These are phyloP conservation scores for Mormoops blainvillei DNA, from an alignment of 2,113 vertebrate species.

Conservation along the genomic window DNA sequence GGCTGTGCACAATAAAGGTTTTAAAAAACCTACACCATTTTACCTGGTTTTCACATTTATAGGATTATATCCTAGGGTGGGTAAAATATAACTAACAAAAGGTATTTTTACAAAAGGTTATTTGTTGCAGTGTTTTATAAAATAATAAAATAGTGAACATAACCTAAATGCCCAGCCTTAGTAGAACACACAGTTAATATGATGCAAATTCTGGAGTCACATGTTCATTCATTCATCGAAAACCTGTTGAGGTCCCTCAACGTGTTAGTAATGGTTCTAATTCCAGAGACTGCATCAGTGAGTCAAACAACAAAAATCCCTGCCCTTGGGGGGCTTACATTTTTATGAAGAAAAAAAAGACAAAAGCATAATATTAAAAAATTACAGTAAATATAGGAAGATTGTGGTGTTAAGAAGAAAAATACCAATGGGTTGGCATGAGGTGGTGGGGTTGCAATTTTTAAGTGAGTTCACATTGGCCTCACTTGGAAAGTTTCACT, in stretches of 20 bases:
- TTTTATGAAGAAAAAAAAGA: neutral
- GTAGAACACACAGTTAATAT: neutral
- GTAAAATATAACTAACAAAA: constrained; percentile 13
- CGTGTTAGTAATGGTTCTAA: neutral
- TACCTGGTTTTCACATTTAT: neutral
- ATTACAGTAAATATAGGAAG: neutral
- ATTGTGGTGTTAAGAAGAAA: neutral
- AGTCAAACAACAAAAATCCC: neutral
- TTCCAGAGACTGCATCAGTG: neutral
- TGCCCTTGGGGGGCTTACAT: neutral
- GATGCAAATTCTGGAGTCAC: neutral
- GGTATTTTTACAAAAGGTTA: neutral
- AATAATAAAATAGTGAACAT: neutral
- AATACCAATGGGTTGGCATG: neutral
- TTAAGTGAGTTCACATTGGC: neutral
- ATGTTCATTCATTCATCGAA: neutral
- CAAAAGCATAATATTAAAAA: neutral
- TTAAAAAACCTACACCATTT: neutral
- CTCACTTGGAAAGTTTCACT: neutral
- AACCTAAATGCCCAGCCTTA: neutral
- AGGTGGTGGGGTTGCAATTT: neutral
- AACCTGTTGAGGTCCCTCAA: neutral
- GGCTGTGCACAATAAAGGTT: neutral
- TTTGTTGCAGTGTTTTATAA: neutral
- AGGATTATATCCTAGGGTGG: constrained; percentile 19